A percentile compares a stretch with the other conserved stretches of the same genome.
Conservation (phyloP, 2,888 invertebrate species). For the Ganaspis brasiliensis region DNA sequence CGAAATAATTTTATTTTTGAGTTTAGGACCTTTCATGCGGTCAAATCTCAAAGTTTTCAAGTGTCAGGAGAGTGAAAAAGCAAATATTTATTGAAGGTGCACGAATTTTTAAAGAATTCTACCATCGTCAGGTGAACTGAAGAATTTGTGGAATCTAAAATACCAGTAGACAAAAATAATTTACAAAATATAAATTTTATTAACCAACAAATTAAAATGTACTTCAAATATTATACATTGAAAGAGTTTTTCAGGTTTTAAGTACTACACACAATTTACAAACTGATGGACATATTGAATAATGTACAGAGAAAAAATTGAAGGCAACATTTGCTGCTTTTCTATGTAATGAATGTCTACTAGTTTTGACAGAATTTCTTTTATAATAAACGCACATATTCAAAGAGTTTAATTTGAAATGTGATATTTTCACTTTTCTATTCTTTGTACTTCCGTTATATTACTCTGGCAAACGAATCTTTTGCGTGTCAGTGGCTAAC, state of each 20-base stretch:
- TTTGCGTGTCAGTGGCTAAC: constrained; percentile 57
- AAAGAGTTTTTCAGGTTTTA: too few species aligned
- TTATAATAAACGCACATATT: too few species aligned
- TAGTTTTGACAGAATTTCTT: too few species aligned
- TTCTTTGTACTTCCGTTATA: constrained; percentile 33
- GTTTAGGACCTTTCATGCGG: constrained; percentile 37
- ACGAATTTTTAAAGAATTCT: constrained; percentile 10
- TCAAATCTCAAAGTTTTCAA: constrained; percentile 61
- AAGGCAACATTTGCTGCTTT: too few species aligned
- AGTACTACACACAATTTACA: too few species aligned
- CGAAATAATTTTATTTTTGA: neutral
- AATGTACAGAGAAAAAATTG: too few species aligned
- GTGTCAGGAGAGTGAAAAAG: constrained; percentile 58
- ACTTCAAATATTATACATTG: too few species aligned
- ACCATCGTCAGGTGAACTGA: constrained; percentile 4
- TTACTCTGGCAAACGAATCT: constrained; percentile 54
- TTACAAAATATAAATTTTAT: too few species aligned
- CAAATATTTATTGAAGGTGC: constrained; percentile 66
- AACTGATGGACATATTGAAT: too few species aligned
- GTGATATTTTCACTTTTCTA: constrained; percentile 9
- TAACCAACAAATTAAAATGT: too few species aligned
- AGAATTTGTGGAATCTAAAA: constrained; percentile 7
- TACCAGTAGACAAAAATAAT: neutral
- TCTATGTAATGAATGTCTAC: too few species aligned
- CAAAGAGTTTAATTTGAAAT: constrained; percentile 26